Percentiles rank a stretch among this genome's conserved stretches.
These are phyloP conservation scores for Papilio dardanus DNA, from an alignment of 1,140 invertebrate species.

Conservation along the genomic window DNA sequence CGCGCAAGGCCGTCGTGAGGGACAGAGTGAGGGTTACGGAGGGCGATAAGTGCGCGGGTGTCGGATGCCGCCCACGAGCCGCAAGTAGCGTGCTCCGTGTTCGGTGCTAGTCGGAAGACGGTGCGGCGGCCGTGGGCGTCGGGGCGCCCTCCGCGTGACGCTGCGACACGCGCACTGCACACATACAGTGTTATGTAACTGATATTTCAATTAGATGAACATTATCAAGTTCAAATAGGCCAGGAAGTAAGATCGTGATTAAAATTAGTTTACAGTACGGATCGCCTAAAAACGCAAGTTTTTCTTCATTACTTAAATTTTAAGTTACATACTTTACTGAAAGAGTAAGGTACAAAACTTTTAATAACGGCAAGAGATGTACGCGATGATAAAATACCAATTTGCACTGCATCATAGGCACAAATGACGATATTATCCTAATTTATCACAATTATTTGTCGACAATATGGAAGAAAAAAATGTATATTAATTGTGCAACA, in stretches of 20 bases:
- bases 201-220: neutral
- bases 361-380: too few species aligned
- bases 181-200: neutral
- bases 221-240: conserved; percentile 1
- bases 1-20: conserved; percentile 35
- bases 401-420: too few species aligned
- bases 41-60: conserved; percentile 52
- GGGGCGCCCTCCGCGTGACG: neutral
- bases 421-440: too few species aligned
- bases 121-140: conserved; percentile 38
- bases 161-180: neutral
- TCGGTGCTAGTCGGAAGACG: conserved; percentile 54
- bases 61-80: conserved; percentile 62
- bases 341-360: too few species aligned
- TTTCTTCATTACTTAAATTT: too few species aligned
- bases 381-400: too few species aligned
- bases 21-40: conserved; percentile 55
- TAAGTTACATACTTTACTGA: too few species aligned
- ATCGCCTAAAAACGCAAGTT: too few species aligned
- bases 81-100: conserved; percentile 46
- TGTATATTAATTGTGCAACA: neutral
- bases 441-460: too few species aligned
- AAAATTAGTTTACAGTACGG: neutral
- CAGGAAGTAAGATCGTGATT: neutral
- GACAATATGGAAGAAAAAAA: neutral